Base-by-base conservation (phyloP, 2,888 invertebrate species). In the Pharmacophagus antenor region DNA sequence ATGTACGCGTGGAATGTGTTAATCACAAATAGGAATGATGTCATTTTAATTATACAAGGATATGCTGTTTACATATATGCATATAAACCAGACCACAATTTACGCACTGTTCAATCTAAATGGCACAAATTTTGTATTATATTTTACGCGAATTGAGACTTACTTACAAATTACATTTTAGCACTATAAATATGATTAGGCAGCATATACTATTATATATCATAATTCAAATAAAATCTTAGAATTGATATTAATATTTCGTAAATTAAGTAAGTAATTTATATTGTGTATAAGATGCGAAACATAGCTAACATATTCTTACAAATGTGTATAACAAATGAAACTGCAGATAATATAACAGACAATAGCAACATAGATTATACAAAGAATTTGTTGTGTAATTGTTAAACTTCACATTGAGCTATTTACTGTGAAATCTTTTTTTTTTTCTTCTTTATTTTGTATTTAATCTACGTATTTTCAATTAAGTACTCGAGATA, bases 101-200 rank as follows among this genome's bases (percentile, higher is more conserved):
- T 66, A 74, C 68, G 80, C 81, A 73, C 70, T 69, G 67, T 75
- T 77, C 74, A 77, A 79, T 76, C 73, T 76, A 77, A 82, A 88
- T 88, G 88, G 88, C 88, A 88, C 88, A 74, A 82, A 78, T 81
- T 85, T 87, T 85, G 84, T 85, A 82, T 74, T 66, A 69, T 73
- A 69, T 70, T 70, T 67, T 68, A 61, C 49, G 41, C 52, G n/a
- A n/a, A 65, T 64, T 62, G 62, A 64, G 62, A 65, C 56, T 67
- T 64, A 66, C 56, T 58, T 65, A 65, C 61, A 62, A 62, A 53
- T 56, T 59, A 64, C 49, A 46, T 41, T 60, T 57, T 54, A 47
- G 51, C 27, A 47, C 27, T 51, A 57, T 58, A 51, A 57, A 54
- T 57, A 54, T 10, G 12, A 41, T 56, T 58, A 62, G 55, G 58